These are phyloP conservation scores for Ancistrus triradiatus DNA, from an alignment of 2,113 vertebrate species.

Conservation along the genomic window DNA sequence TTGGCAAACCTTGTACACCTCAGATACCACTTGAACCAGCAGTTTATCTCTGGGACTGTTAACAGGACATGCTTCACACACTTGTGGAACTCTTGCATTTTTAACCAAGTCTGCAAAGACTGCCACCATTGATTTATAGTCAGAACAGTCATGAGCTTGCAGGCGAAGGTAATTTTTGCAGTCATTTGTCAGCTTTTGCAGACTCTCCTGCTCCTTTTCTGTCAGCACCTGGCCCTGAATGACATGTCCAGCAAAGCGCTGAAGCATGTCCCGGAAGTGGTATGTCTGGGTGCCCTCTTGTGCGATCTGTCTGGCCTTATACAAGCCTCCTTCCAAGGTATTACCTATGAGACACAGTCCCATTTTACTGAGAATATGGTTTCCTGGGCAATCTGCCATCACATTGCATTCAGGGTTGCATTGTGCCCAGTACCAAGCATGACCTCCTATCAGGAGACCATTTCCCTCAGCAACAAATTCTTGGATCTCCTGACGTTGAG, in stretches of 20 bases:
- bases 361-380: conserved; percentile 79
- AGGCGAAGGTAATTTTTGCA: conserved; percentile 69
- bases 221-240: conserved; percentile 52
- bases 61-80: conserved; percentile 70
- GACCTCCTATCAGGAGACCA: conserved; percentile 77
- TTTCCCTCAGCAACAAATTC: conserved; percentile 64
- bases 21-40: conserved; percentile 68
- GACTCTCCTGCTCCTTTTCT: conserved; percentile 38
- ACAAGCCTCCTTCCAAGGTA: conserved; percentile 45
- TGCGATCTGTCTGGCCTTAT: conserved; percentile 36
- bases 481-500: conserved; percentile 45
- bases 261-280: conserved; percentile 74
- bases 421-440: conserved; percentile 77
- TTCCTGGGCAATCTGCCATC: conserved; percentile 71
- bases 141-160: conserved; percentile 54
- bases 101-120: conserved; percentile 70
- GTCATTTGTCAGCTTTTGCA: conserved; percentile 62
- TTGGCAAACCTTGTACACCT: conserved; percentile 63
- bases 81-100: conserved; percentile 65
- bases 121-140: conserved; percentile 68
- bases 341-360: conserved; percentile 74
- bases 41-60: conserved; percentile 69
- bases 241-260: conserved; percentile 69
- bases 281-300: conserved; percentile 57
- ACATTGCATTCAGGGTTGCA: conserved; percentile 45